phyloP scores from a whole-genome alignment of 2,888 invertebrate genomes.

The Eurois occulta region DNA sequence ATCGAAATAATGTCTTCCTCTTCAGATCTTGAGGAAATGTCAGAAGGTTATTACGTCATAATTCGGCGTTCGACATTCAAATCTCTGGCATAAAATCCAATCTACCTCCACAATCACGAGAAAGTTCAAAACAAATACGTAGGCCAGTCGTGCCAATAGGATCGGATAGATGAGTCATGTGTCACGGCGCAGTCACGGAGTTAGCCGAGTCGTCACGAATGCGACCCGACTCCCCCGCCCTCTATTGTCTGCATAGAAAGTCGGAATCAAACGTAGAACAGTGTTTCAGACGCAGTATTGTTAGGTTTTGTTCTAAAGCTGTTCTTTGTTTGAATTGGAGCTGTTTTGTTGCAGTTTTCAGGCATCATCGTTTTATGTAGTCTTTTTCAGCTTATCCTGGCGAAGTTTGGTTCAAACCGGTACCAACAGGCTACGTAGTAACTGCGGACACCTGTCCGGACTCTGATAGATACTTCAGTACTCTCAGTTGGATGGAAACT shows the following conservation, averaged over 20 bases:
- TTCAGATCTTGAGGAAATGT: slow-evolving; percentile 6
- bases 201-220: slow-evolving; percentile 65
- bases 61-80: slow-evolving; percentile 42
- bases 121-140: slow-evolving; percentile 67
- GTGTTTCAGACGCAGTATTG: slow-evolving; percentile 47
- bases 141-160: slow-evolving; percentile 69
- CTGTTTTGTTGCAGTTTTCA: slow-evolving; percentile 2
- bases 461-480: background rate
- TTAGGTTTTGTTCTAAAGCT: slow-evolving; percentile 24
- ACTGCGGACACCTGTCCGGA: background rate
- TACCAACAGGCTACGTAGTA: background rate
- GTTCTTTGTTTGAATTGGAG: slow-evolving; percentile 5
- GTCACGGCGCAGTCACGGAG: slow-evolving; percentile 60
- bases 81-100: slow-evolving; percentile 37
- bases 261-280: slow-evolving; percentile 48
- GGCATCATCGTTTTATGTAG: background rate
- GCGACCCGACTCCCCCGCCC: slow-evolving; percentile 68
- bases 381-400: background rate
- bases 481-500: background rate
- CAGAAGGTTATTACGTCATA: slow-evolving; percentile 38
- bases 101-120: slow-evolving; percentile 49
- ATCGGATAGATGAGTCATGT: slow-evolving; percentile 73
- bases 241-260: slow-evolving; percentile 68
- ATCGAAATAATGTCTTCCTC: background rate
- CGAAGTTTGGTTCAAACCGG: background rate